Evolutionary conservation across 1,140 invertebrate genomes (phyloP).

Genomic region (Brachionus calyciflorus): DNA sequence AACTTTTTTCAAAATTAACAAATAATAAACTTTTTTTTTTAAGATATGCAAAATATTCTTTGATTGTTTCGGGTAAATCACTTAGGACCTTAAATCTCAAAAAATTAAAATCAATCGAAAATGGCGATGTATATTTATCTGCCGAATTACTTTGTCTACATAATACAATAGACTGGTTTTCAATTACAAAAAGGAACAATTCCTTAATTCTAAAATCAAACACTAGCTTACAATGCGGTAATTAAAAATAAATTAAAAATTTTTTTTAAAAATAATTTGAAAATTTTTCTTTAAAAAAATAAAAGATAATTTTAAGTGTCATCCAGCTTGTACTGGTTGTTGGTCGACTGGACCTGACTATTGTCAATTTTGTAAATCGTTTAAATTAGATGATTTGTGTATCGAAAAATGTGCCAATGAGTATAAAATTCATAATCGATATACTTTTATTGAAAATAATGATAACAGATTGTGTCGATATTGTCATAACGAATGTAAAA

Average conservation of each 20-base stretch:
- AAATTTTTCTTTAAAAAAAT: no score
- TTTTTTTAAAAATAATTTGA: no score
- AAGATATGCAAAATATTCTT: neutral
- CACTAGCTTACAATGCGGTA: no score
- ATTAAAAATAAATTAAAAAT: no score
- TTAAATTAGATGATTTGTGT: conserved; percentile 15
- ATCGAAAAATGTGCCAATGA: neutral
- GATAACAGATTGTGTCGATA: neutral
- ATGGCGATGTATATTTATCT: neutral
- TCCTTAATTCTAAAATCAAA: neutral
- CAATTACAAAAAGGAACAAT: neutral
- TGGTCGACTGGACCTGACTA: neutral
- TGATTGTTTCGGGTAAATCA: neutral
- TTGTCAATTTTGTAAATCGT: conserved; percentile 35
- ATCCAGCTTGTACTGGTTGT: conserved; percentile 23
- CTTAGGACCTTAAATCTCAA: neutral
- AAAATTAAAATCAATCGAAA: conserved; percentile 11
- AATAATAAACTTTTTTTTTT: no score
- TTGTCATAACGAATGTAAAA: conserved; percentile 23
- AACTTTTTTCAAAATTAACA: no score
- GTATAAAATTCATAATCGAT: neutral
- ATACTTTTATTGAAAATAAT: neutral
- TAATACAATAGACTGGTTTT: conserved; percentile 25
- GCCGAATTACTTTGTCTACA: neutral
- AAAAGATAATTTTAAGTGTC: neutral